These are phyloP conservation scores for Calidris pygmaea DNA, from an alignment of 2,113 vertebrate species.

Conservation along the genomic window DNA sequence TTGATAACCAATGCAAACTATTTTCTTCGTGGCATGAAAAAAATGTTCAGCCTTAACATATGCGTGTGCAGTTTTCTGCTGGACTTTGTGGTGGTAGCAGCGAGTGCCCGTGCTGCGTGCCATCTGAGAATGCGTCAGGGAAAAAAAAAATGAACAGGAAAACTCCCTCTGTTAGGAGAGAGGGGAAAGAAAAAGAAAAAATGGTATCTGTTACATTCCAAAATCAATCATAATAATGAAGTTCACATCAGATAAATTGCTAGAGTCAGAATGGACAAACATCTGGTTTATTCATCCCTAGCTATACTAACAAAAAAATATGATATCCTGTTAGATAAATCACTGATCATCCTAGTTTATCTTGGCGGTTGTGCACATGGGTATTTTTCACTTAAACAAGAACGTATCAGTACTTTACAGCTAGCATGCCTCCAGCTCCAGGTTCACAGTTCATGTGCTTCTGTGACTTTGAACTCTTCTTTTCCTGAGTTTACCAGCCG, in stretches of 20 bases:
- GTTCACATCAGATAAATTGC: slow-evolving; percentile 21
- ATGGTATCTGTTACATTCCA: slow-evolving; percentile 6
- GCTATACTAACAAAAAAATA: slow-evolving; percentile 49
- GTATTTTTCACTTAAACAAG: slow-evolving; percentile 40
- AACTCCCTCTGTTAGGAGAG: background rate
- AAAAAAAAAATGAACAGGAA: slow-evolving; percentile 21
- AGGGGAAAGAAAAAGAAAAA: background rate
- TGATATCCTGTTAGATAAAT: slow-evolving; percentile 34
- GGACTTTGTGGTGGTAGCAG: background rate
- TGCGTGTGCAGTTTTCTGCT: background rate
- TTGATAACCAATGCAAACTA: background rate
- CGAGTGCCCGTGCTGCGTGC: background rate
- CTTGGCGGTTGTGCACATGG: slow-evolving; percentile 3
- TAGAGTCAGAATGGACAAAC: slow-evolving; percentile 45
- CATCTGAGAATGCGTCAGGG: background rate
- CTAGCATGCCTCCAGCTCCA: slow-evolving; percentile 34
- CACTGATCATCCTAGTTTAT: slow-evolving; percentile 51
- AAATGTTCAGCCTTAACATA: background rate
- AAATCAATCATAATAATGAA: slow-evolving; percentile 15
- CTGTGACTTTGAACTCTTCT: slow-evolving; percentile 65
- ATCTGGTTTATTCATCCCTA: slow-evolving; percentile 43
- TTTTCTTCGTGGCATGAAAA: background rate
- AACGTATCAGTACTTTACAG: slow-evolving; percentile 18
- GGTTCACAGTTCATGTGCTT: slow-evolving; percentile 54
- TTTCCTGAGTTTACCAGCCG: slow-evolving; percentile 62